phyloP scores from a whole-genome alignment of 2,888 invertebrate genomes.

The Parnassius mnemosyne region DNA sequence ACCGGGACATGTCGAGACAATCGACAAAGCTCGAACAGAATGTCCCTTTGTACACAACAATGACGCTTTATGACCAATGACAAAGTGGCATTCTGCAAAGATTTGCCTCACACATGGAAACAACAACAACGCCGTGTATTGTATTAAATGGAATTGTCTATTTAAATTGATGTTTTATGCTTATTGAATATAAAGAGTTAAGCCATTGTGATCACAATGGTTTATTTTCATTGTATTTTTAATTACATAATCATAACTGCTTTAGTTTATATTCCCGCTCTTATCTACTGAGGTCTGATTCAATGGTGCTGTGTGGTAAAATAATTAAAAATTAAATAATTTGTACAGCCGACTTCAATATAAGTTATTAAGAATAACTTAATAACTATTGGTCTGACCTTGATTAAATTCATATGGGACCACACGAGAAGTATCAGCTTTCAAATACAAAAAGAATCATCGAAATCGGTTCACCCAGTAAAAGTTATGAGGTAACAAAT shows the following conservation, averaged over 20 bases:
- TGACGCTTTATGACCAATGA: constrained; percentile 64
- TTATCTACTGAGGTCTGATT: no score
- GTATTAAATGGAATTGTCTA: constrained; percentile 51
- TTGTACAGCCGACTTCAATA: no score
- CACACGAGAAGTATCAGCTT: no score
- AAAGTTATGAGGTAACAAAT: no score
- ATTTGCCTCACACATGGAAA: constrained; percentile 59
- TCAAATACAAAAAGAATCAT: no score
- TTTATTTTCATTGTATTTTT: constrained; percentile 34
- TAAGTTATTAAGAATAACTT: no score
- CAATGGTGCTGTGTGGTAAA: no score
- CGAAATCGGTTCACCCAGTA: no score
- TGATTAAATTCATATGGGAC: no score
- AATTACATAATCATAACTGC: constrained; percentile 7
- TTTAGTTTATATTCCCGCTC: no score
- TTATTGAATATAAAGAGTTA: constrained; percentile 45
- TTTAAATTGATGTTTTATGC: constrained; percentile 46
- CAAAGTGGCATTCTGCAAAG: constrained; percentile 68
- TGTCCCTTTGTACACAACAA: constrained; percentile 61
- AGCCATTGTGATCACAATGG: constrained; percentile 41
- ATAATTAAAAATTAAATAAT: no score
- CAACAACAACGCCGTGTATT: constrained; percentile 41
- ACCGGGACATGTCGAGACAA: constrained; percentile 45
- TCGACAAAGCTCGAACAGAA: constrained; percentile 65
- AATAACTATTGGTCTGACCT: no score